Evolutionary conservation across 2,797 vertebrate species (phyloP).

Genomic region (Muscicapa striata): DNA sequence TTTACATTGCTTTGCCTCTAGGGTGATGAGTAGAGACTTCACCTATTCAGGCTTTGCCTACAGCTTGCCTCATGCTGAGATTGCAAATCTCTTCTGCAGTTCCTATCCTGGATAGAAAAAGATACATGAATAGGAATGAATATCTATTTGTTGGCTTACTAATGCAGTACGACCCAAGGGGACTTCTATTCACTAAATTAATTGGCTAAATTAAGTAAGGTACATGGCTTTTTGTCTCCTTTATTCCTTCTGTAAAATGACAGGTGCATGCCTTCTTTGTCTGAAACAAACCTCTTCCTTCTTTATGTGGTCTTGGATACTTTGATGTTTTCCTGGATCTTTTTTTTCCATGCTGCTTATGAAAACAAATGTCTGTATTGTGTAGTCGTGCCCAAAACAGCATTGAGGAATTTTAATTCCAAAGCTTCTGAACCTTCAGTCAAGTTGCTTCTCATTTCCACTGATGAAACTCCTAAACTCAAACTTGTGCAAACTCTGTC

Average conservation of each 20-base stretch:
- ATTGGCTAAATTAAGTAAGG: background rate
- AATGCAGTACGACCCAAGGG: fast-evolving
- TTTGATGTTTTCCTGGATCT: background rate
- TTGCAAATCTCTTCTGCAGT: background rate
- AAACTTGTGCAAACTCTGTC: background rate
- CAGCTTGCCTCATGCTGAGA: background rate
- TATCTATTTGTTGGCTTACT: background rate
- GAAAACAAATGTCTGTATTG: background rate
- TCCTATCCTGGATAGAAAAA: background rate
- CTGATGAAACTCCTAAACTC: background rate
- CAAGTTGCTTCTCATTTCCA: background rate
- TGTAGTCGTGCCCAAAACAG: background rate
- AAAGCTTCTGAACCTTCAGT: background rate
- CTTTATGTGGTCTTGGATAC: background rate
- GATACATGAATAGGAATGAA: background rate
- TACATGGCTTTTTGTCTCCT: background rate
- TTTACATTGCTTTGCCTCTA: background rate
- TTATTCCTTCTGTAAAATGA: background rate
- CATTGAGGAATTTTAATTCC: background rate
- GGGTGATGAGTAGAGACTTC: background rate
- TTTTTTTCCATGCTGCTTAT: background rate
- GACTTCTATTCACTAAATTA: background rate
- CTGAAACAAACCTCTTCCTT: background rate
- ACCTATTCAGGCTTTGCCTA: background rate
- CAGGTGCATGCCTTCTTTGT: background rate